These are phyloP conservation scores for Ferdinandea cuprea DNA, from an alignment of 2,888 invertebrate species.

Conservation along the genomic window DNA sequence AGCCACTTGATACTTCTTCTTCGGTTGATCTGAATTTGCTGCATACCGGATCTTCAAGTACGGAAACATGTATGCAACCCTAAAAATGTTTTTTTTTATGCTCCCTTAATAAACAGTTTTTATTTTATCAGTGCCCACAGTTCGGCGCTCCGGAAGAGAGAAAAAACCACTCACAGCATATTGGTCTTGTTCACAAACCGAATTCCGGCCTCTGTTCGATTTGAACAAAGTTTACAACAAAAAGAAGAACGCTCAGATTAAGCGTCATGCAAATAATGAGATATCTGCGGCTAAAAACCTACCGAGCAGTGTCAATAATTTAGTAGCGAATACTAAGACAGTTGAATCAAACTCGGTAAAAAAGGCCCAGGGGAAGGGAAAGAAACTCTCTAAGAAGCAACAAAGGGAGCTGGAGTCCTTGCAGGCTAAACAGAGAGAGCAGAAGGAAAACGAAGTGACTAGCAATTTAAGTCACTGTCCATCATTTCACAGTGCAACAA, in stretches of 20 bases:
- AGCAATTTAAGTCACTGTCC: constrained; percentile 2
- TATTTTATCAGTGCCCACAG: background rate
- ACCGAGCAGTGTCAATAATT: constrained; percentile 39
- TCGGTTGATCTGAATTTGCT: constrained; percentile 46
- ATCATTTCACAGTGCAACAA: background rate
- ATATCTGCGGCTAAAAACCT: background rate
- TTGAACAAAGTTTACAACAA: background rate
- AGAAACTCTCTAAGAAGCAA: background rate
- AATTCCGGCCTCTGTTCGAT: constrained; percentile 20
- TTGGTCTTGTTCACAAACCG: constrained; percentile 44
- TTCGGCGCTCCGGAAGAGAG: constrained; percentile 52
- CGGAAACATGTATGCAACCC: background rate
- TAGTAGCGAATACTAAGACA: constrained; percentile 65
- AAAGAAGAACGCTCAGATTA: background rate
- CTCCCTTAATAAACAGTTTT: background rate
- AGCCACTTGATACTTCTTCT: background rate
- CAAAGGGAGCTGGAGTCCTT: background rate
- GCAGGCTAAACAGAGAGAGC: background rate
- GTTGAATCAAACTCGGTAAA: constrained; percentile 32
- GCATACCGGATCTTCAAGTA: background rate
- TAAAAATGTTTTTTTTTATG: background rate
- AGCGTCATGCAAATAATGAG: background rate
- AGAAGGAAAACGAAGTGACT: background rate
- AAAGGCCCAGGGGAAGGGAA: background rate
- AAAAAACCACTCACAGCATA: constrained; percentile 36